A percentile compares a stretch with the other conserved stretches of the same genome.
phyloP scores from a whole-genome alignment of 2,797 vertebrate species.

The Neostethus bicornis region DNA sequence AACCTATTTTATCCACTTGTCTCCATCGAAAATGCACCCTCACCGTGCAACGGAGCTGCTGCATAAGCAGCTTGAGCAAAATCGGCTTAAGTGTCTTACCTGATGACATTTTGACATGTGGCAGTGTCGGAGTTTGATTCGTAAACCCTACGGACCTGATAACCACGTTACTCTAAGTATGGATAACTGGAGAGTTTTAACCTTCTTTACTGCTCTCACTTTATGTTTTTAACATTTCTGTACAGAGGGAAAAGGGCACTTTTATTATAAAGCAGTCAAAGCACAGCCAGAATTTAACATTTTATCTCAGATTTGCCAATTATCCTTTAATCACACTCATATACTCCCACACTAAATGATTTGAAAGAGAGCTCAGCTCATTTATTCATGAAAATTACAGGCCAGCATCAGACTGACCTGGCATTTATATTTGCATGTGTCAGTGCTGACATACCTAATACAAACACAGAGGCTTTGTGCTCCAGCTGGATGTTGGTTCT shows the following conservation, averaged over 20 bases:
- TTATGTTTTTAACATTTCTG: neutral
- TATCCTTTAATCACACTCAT: conserved; percentile 40
- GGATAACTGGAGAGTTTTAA: conserved; percentile 2
- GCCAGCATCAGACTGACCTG: conserved; percentile 51
- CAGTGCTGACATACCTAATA: conserved; percentile 42
- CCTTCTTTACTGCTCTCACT: neutral
- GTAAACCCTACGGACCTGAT: neutral
- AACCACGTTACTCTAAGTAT: neutral
- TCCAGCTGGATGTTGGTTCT: conserved; percentile 32
- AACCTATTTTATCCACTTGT: no score
- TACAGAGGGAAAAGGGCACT: neutral
- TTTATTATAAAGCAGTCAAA: conserved; percentile 1
- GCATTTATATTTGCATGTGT: conserved; percentile 54
- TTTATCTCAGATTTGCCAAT: conserved; percentile 40
- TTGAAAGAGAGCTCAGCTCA: conserved; percentile 38
- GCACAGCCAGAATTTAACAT: conserved; percentile 30
- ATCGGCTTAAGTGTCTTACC: neutral
- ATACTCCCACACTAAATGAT: conserved; percentile 29
- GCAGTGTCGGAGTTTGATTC: neutral
- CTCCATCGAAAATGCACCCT: no score
- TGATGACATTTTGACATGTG: neutral
- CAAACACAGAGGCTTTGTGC: conserved; percentile 33
- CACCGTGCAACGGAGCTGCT: neutral
- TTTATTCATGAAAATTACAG: conserved; percentile 53
- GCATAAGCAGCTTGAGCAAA: neutral